Evolutionary conservation across 2,888 invertebrate genomes (phyloP), one percentile per base, ranked within the genome.

Genomic region (Heliconius ethilla): DNA sequence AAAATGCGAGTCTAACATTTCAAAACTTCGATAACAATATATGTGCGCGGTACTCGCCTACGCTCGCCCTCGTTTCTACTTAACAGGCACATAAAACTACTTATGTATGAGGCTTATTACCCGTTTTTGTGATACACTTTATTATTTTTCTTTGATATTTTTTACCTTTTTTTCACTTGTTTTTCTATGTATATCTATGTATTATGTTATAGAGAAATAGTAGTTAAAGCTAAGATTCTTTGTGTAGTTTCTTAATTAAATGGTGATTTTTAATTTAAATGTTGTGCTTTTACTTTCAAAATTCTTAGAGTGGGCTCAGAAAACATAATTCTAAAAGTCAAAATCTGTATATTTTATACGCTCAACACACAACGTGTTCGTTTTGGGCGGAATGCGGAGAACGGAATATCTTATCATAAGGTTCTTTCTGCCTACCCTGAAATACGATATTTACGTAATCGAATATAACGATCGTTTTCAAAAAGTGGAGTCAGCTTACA

Each of bases 31-130:
- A 72, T 59, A 72, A 72, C 72, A 72, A 72, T 72, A 37, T 59
- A 51, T 51, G 18, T 51, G 59, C 55, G 59, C 37, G 62, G 63
- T 40, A 45, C 74, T 63, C 40, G 63, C 74, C 62, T 63, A 40
- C 63, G 62, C 63, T 40, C 74, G 63, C 74, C 74, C 75, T 76
- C 67, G 9, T 51, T 59, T 69, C 69, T 70, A 59, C 75, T 76
- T 59, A 76, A 59, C 69, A 62, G 59, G 59, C 62, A 59, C 33
- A 70, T 76, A 70, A 69, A 76, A 70, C 69, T 65, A 51, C 29
- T 62, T 62, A 76, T 62, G 69, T 62, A 70, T 62, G 75, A 37
- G 40, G 70, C 75, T 70, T 76, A 77, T 77, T 67, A 77, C 67
- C 25, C 67, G 77, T 77, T 77, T 77, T 72, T 65, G 33, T 59